Percentiles rank a stretch among this genome's conserved stretches.
phyloP scores from a whole-genome alignment of 2,113 vertebrate genomes.

The Chaetorhynchus papuensis region DNA sequence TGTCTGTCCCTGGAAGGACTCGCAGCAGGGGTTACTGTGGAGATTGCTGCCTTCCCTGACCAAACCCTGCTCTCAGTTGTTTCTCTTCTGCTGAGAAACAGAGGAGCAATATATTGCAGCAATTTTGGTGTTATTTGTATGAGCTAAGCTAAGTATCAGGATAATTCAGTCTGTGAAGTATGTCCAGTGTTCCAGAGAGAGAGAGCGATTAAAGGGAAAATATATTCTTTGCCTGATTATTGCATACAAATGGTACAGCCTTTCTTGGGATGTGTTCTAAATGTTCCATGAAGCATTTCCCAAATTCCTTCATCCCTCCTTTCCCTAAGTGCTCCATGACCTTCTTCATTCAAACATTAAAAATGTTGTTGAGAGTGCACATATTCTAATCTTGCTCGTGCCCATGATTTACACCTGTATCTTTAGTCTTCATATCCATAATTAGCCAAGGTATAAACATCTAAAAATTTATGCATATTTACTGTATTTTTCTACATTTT shows the following conservation, averaged over 20 bases:
- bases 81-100: neutral
- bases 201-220: neutral
- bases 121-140: neutral
- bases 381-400: neutral
- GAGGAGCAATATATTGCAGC: neutral
- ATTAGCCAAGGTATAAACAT: neutral
- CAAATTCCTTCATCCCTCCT: neutral
- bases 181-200: neutral
- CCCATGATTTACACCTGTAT: no score
- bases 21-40: neutral
- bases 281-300: neutral
- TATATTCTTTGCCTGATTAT: neutral
- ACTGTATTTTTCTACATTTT: neutral
- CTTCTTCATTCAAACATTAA: neutral
- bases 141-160: neutral
- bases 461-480: neutral
- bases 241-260: neutral
- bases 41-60: neutral
- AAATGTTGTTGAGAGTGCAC: neutral
- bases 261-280: neutral
- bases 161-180: neutral
- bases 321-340: neutral
- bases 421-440: neutral
- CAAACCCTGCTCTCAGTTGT: neutral
- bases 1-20: neutral